Base-by-base conservation (phyloP, 1,140 invertebrate genomes). In the Diplogasteroides magnus region DNA sequence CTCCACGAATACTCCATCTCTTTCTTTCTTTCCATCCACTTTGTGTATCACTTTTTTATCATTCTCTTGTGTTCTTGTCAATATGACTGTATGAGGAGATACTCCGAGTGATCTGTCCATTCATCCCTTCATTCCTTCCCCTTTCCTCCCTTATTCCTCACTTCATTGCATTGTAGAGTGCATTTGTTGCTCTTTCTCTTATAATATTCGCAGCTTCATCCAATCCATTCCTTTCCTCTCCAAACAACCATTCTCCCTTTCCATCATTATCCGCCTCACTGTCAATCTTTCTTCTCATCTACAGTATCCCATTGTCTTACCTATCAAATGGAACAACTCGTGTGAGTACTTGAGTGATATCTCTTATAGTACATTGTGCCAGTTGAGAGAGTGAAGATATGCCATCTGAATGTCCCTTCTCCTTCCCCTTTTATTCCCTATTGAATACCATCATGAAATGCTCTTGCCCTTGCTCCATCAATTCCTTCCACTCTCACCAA, bases 401-500 rank as follows among this genome's bases (percentile, higher is more conserved):
- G 0, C 71, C 71, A 2, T 69, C 26, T 71, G 29, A 55, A 55
- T 2, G 11, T 66, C n/a, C 48, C 26, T 3, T 2, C 37, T 62
- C 26, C 27, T 13, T 29, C 89, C 88, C 2, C 89, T 85, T 15
- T 96, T 85, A 13, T 86, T 89, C 77, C 90, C 89, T 76, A 92
- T 89, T n/a, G 91, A 26, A 26, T 92, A 31, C 87, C 88, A 85
- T 93, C 89, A 80, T 89, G 94, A 6, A 98, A 84, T 31, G 89
- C 88, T 79, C 95, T 86, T 0, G 94, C 94, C 72, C 90, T 87
- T 69, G 90, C 86, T 1, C 91, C 91, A 84, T 92, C 94, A 37
- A 98, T 83, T 74, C 89, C 87, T 11, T 90, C 87, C 37, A 98
- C 84, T 72, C 90, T 87, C 84, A 98, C 90, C 48, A 98, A 86